Evolutionary conservation across 2,113 vertebrate genomes (phyloP), one percentile per base, ranked within the genome.

Genomic region (Bothrops jararaca): DNA sequence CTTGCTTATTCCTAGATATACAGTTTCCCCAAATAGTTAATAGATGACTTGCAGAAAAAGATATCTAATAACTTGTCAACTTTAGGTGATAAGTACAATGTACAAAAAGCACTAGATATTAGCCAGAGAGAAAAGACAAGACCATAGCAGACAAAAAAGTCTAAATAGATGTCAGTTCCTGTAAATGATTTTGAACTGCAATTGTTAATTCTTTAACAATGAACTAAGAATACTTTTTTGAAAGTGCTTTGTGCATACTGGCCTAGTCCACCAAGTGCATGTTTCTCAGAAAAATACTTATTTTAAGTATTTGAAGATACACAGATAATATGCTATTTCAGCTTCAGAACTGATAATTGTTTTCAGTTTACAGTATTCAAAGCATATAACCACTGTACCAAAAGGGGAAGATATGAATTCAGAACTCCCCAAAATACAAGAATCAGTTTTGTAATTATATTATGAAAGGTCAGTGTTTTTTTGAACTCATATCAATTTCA

Each of bases 21-120:
- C 69, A 34, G 69, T 92, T 86, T 48, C 50, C 39, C 13, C 48
- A 57, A 86, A 50, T 29, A 57, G 45, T 86, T 92, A 90, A 85
- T 45, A 13, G 56, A 24, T 45, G 20, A 34, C 69, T 64, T 86
- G 20, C 24, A 89, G 56, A 74, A 22, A 91, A 91, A 50, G 58
- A 22, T 13, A 69, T 54, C 57, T 87, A 93, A 89, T 92, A 54
- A 92, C 50, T 29, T 89, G 88, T 93, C 87, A 56, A 85, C 88
- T 86, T 26, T 39, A 58, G 74, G 26, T 20, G 88, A 90, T 74
- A 64, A 54, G 80, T 34, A 26, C 34, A 89, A 29, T 42, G 15
- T 23, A 58, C 15, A 86, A 53, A 91, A 53, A 53, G 5, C 22
- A 42, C 23, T 86, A 54, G 29, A 64, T 39, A 80, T 64, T 48